Evolutionary conservation across 2,797 vertebrate species (phyloP), one percentile per base, ranked within the genome.

Genomic region (Odontamblyopus rebecca): DNA sequence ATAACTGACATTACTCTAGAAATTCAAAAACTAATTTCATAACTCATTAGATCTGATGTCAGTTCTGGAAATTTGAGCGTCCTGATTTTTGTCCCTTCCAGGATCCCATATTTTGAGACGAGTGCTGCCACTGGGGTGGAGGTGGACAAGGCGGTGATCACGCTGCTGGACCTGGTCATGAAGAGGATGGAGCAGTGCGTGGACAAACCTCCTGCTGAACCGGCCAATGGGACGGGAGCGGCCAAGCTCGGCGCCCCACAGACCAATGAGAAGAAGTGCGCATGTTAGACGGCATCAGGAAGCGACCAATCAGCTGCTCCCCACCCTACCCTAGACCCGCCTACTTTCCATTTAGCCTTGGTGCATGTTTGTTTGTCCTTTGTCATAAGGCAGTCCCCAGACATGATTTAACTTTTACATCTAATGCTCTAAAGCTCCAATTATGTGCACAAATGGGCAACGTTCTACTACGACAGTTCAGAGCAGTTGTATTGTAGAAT

Each of bases 121-220:
- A 98, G 97, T 1, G 96, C 97, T 0, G 97, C 97, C 0, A 97
- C 95, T 0, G 97, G 97, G 0, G 90, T 91, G 6, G 94, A 96
- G 41, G 96, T 98, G 79, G 96, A 97, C 74, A 95, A 94, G 80
- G 94, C 97, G 0, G 96, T 98, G 82, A 93, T 95, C 68, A 95
- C 92, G 0, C 95, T 98, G 69, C 85, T 98, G 90, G 97, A 98
- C 91, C 96, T 98, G 92, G 96, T 98, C 74, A 98, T 98, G 97
- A 97, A 97, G 88, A 93, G 97, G 66, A 98, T 98, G 97, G 97
- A 98, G 84, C 95, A 97, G 85, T 98, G 96, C 4, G 95, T 97
- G 18, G 97, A 97, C 86, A 98, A 96, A 85, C 94, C 95, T 0
- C 89, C 92, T 0, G 84, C 91, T 0, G 95, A 97, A 4, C 61